Evolutionary conservation across 2,113 vertebrate species (phyloP).

Genomic region (Embiotoca jacksoni): DNA sequence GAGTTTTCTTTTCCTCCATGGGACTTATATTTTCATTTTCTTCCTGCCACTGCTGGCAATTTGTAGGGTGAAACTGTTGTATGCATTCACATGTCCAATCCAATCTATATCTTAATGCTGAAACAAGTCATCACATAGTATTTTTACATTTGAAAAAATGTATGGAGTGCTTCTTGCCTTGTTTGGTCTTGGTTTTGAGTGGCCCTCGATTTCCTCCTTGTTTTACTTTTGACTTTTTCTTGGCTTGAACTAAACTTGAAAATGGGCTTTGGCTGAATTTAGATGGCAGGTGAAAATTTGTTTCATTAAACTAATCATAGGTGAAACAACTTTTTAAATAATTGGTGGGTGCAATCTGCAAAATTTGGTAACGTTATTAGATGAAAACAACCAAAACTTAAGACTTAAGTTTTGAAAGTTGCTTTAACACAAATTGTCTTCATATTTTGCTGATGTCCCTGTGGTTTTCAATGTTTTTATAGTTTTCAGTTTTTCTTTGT

Average conservation of each 20-base stretch:
- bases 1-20: background rate
- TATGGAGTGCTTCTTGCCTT: background rate
- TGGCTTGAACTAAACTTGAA: background rate
- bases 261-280: too few relatives aligned
- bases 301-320: too few relatives aligned
- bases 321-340: too few relatives aligned
- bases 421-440: too few relatives aligned
- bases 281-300: too few relatives aligned
- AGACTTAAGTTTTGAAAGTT: too few relatives aligned
- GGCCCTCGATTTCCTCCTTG: background rate
- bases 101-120: background rate
- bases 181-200: constrained; percentile 3
- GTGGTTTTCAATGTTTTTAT: too few relatives aligned
- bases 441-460: too few relatives aligned
- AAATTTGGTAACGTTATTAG: too few relatives aligned
- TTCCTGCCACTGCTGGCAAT: background rate
- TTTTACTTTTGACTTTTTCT: background rate
- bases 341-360: too few relatives aligned
- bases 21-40: background rate
- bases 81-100: background rate
- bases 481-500: too few relatives aligned
- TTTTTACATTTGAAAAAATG: constrained; percentile 2
- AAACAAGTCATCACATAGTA: background rate
- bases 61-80: background rate
- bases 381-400: too few relatives aligned